Percentiles rank a stretch among this genome's conserved stretches.
Evolutionary conservation across 2,797 vertebrate species (phyloP).

Genomic region (Okamejei kenojei): DNA sequence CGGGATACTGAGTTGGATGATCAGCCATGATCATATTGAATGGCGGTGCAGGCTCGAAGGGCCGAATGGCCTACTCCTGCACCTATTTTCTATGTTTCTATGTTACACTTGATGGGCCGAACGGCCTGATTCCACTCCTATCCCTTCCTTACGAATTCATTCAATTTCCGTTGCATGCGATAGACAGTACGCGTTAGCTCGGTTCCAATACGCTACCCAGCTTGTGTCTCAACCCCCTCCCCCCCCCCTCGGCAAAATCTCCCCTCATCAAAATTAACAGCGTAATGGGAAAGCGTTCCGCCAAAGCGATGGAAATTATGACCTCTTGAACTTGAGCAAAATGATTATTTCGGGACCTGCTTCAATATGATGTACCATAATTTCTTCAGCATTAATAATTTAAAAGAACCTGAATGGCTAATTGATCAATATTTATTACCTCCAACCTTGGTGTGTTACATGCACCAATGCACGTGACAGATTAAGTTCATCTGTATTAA

Average conservation of each 20-base stretch:
- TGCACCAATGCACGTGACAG: conserved; percentile 18
- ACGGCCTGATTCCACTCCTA: too few relatives aligned
- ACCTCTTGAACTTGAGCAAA: neutral
- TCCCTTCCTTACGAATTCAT: neutral
- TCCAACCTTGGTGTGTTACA: neutral
- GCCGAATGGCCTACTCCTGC: too few relatives aligned
- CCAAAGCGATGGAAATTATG: neutral
- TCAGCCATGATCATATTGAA: too few relatives aligned
- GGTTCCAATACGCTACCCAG: too few relatives aligned
- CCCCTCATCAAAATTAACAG: neutral
- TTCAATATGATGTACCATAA: neutral
- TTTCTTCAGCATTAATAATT: conserved; percentile 13
- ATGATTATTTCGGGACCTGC: neutral
- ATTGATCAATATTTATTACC: conserved; percentile 7
- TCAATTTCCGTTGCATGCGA: too few relatives aligned
- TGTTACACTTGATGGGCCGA: too few relatives aligned
- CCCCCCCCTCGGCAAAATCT: too few relatives aligned
- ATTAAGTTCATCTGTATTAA: conserved; percentile 27
- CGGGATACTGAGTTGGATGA: too few relatives aligned
- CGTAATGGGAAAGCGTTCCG: neutral
- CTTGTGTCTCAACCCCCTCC: neutral
- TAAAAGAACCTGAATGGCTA: neutral
- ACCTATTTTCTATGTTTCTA: too few relatives aligned
- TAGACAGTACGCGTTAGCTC: neutral
- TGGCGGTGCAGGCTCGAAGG: too few relatives aligned